A percentile compares a stretch with the other conserved stretches of the same genome.
Conservation (phyloP, 1,140 invertebrate genomes). For the Paracyclopina nana region DNA sequence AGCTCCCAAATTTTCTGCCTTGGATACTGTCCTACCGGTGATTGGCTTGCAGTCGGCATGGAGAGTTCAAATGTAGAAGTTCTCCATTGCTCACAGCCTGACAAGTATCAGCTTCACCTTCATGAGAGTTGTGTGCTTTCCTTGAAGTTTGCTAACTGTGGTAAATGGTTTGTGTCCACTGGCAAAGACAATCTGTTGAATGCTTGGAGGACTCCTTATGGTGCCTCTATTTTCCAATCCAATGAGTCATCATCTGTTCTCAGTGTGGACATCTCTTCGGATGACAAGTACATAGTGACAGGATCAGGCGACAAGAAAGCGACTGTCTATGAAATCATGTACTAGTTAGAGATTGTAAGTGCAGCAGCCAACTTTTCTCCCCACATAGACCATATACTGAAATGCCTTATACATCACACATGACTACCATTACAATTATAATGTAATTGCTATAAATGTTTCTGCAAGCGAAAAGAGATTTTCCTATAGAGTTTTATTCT, state of each 20-base stretch:
- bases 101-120: conserved; percentile 91
- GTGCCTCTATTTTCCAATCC: conserved; percentile 95
- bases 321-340: conserved; percentile 95
- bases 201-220: conserved; percentile 94
- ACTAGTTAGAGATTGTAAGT: too few relatives aligned
- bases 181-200: conserved; percentile 97
- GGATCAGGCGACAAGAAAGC: conserved; percentile 98
- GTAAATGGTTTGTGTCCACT: conserved; percentile 97
- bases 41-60: conserved; percentile 97
- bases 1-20: conserved; percentile 88
- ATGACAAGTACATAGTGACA: conserved; percentile 97
- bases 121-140: conserved; percentile 98
- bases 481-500: too few relatives aligned
- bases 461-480: too few relatives aligned
- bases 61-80: conserved; percentile 93
- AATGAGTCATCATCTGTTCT: conserved; percentile 96
- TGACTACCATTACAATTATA: too few relatives aligned
- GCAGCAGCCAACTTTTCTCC: too few relatives aligned
- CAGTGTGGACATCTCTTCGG: conserved; percentile 94
- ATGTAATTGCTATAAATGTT: too few relatives aligned
- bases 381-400: too few relatives aligned
- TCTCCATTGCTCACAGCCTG: conserved; percentile 73
- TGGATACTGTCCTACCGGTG: conserved; percentile 89
- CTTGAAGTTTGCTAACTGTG: conserved; percentile 82
- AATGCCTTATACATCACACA: too few relatives aligned